Evolutionary conservation across 2,797 vertebrate genomes (phyloP), one percentile per base, ranked within the genome.

Genomic region (Thunnus albacares): DNA sequence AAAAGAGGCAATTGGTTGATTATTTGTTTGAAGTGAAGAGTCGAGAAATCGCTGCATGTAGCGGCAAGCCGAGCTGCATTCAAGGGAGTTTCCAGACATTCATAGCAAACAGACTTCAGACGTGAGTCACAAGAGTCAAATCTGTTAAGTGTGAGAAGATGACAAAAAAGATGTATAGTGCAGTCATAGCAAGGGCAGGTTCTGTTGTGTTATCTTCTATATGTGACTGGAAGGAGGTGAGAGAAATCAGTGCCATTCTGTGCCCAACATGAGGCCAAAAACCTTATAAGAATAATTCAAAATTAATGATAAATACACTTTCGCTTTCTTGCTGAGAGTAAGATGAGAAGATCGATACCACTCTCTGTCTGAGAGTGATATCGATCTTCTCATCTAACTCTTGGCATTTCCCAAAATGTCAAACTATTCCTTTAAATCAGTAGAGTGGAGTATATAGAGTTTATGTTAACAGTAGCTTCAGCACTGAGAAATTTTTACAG

Each of bases 51-150:
- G 26, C n/a, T 59, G 71, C 91, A 15, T 92, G 90, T 86, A 58
- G 60, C 82, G 73, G 82, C 91, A 87, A 41, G 89, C 83, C 52
- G 6, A 18, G 59, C 61, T 33, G 62, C 53, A 58, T 43, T 61
- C 14, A 55, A 81, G 91, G 94, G 91, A 92, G 89, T 92, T 93
- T 93, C 90, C 93, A 89, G 83, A 80, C 55, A 2, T 90, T 92
- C 71, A 66, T 63, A 58, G 74, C 65, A 71, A 89, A 72, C 84
- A 87, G 83, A 88, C 91, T 86, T 87, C 85, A 92, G 84, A 85
- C 64, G 18, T 93, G 90, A 94, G 59, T 94, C 92, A 93, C 60
- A 47, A 59, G 26, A 79, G 45, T 71, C 77, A 68, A 86, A 77
- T 86, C 64, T 74, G 56, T 63, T 55, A 35, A 86, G 68, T 79